phyloP scores from a whole-genome alignment of 2,797 vertebrate genomes.

The Melanotaenia trifasciata region DNA sequence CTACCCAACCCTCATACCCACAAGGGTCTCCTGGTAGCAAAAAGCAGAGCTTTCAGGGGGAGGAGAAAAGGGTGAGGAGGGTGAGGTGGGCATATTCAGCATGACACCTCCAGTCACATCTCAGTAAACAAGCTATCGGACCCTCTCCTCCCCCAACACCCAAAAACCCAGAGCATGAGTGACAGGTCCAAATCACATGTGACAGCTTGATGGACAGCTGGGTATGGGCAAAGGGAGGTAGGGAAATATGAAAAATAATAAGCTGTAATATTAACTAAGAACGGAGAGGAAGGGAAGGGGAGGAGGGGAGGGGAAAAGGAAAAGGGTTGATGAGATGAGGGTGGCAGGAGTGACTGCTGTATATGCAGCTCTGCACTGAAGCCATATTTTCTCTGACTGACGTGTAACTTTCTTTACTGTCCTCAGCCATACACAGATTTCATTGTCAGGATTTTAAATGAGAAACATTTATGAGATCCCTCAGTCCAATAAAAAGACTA shows the following conservation, averaged over 20 bases:
- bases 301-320: slow-evolving; percentile 7
- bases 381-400: background rate
- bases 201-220: slow-evolving; percentile 77
- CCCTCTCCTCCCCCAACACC: slow-evolving; percentile 14
- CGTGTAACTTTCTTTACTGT: too few relatives aligned
- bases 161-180: slow-evolving; percentile 46
- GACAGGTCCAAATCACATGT: slow-evolving; percentile 78
- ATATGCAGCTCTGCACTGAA: slow-evolving; percentile 18
- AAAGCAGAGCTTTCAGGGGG: slow-evolving; percentile 25
- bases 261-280: slow-evolving; percentile 74
- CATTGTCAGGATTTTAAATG: background rate
- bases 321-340: slow-evolving; percentile 40
- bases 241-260: slow-evolving; percentile 83
- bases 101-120: slow-evolving; percentile 72
- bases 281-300: slow-evolving; percentile 20
- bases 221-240: slow-evolving; percentile 54
- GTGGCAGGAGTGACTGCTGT: slow-evolving; percentile 32
- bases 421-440: background rate
- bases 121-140: slow-evolving; percentile 71
- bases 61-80: slow-evolving; percentile 14
- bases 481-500: background rate
- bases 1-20: slow-evolving; percentile 31
- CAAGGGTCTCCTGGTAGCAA: slow-evolving; percentile 16
- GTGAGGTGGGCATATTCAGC: slow-evolving; percentile 51
- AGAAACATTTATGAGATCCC: background rate